These are phyloP conservation scores for Hypomesus transpacificus DNA, from an alignment of 2,113 vertebrate genomes.

Conservation along the genomic window DNA sequence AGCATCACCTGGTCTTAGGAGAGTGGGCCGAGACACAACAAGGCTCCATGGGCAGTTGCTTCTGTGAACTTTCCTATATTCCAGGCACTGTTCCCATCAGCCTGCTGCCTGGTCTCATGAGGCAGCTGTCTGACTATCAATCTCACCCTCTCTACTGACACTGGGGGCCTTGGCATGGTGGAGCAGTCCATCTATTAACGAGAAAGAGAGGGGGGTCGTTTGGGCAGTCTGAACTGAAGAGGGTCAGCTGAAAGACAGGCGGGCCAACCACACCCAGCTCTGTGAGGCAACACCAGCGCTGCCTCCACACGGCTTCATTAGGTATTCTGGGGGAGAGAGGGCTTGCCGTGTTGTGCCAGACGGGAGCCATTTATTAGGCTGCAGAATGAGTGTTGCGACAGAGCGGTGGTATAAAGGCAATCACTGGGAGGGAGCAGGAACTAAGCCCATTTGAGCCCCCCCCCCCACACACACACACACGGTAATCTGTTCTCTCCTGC, in stretches of 20 bases:
- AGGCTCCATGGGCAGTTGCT: not conserved
- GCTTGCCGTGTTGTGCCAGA: not conserved
- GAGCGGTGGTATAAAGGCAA: not conserved
- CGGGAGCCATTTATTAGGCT: not conserved
- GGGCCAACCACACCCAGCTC: not conserved
- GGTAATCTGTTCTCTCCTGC: constrained; percentile 29
- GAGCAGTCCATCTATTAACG: not conserved
- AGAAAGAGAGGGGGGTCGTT: not conserved
- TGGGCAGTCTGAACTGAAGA: no score
- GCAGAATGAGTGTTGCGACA: not conserved
- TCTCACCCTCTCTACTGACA: not conserved
- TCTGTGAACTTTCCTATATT: not conserved
- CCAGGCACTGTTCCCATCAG: not conserved
- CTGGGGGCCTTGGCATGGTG: not conserved
- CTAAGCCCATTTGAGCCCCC: not conserved
- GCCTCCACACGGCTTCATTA: not conserved
- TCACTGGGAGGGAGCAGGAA: not conserved
- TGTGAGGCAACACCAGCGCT: no score
- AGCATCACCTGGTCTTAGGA: no score
- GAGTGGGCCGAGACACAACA: no score
- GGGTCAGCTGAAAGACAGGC: no score
- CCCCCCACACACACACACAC: not conserved
- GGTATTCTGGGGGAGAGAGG: not conserved
- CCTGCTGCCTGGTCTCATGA: not conserved
- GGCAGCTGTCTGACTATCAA: not conserved